Evolutionary conservation across 2,797 vertebrate genomes (phyloP), one percentile per base, ranked within the genome.

Genomic region (Gymnocypris eckloni): DNA sequence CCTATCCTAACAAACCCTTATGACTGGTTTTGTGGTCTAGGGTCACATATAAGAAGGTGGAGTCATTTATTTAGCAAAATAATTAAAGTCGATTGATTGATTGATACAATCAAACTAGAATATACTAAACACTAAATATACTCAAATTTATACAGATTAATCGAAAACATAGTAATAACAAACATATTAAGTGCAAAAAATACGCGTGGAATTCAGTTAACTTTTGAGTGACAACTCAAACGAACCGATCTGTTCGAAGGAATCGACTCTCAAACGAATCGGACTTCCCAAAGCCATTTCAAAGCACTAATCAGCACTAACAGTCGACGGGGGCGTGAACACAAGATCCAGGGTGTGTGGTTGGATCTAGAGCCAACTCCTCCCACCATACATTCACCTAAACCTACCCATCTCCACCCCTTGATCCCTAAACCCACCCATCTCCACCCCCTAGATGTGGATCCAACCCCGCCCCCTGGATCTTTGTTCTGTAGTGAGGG

Each of bases 291-390:
- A 76, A 45, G 81, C 83, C 59, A 54, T 11, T 85, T 72, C 84
- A 86, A 86, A 86, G 84, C 52, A 66, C 59, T 81, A 70, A 79
- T 86, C 77, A 88, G 28, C 28, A 33, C 28, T 33, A 33, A 33
- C 28, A 33, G 64, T 66, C 64, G 59, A 66, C 50, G 89, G 82
- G 76, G 92, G 90, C 84, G 91, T 33, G 28, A 33, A 33, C 28
- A 33, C 28, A 33, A 33, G 28, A 33, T 33, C 28, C 28, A 33
- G 28, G 28, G 28, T 33, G 28, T 33, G 28, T 33, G 28, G 2
- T 33, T 33, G 28, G 28, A 33, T 33, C 28, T 33, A 33, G 28
- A 33, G 0, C 28, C 28, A 33, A 33, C 28, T 33, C 28, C 28
- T 33, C 28, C 28, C 28, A 33, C 28, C 28, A 33, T 33, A 33